These are phyloP conservation scores for Callospermophilus lateralis DNA, from an alignment of 2,113 vertebrate species.

Conservation along the genomic window DNA sequence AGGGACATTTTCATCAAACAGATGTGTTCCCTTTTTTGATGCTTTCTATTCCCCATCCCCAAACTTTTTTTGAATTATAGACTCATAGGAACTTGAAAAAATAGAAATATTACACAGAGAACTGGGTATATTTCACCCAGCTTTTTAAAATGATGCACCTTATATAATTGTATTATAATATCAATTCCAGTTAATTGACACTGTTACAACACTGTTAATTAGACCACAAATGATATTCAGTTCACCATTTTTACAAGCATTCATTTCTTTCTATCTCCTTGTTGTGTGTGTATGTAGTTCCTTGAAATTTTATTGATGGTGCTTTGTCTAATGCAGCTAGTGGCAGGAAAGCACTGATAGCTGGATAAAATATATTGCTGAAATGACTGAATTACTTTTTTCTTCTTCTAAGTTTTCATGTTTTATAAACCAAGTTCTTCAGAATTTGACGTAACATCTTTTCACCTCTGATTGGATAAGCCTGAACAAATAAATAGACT, in stretches of 20 bases:
- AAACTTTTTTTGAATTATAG: not conserved
- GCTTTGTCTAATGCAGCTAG: not conserved
- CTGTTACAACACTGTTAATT: not conserved
- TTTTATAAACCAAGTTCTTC: conserved; percentile 27
- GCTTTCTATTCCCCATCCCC: not conserved
- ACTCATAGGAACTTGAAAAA: not conserved
- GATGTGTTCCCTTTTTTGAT: not conserved
- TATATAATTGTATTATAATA: not conserved
- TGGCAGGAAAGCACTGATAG: not conserved
- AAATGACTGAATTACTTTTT: not conserved
- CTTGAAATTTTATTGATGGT: not conserved
- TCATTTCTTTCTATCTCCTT: fast-evolving
- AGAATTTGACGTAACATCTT: not conserved
- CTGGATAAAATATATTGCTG: not conserved
- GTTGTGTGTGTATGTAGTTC: not conserved
- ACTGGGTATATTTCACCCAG: not conserved
- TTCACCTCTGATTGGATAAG: conserved; percentile 13
- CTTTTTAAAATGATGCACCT: not conserved
- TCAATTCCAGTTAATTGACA: not conserved
- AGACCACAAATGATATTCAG: not conserved
- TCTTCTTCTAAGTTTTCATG: not conserved
- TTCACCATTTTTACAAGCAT: not conserved
- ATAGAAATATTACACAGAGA: not conserved
- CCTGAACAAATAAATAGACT: not conserved
- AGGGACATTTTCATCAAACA: not conserved